These are phyloP conservation scores for Paradoxurus hermaphroditus DNA, from an alignment of 2,113 vertebrate species.

Conservation along the genomic window DNA sequence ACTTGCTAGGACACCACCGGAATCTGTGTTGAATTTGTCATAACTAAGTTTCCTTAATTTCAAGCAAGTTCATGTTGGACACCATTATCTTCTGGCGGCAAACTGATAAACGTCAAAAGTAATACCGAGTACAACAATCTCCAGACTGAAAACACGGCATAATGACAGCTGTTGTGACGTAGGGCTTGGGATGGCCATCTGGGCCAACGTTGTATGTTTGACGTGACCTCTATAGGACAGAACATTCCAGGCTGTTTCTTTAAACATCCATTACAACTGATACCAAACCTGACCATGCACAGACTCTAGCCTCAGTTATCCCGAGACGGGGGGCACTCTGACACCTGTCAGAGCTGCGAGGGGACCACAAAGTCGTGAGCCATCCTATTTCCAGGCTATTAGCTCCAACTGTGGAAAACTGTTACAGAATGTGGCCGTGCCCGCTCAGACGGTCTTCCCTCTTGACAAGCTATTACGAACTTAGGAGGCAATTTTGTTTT, in stretches of 20 bases:
- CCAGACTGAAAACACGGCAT: no score
- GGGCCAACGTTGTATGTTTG: not conserved
- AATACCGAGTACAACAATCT: not conserved
- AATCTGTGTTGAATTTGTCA: not conserved
- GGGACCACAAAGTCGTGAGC: not conserved
- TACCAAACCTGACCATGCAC: not conserved
- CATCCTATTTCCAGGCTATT: not conserved
- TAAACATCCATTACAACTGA: conserved; percentile 22
- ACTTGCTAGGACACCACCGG: not conserved
- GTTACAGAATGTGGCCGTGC: not conserved
- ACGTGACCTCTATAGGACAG: not conserved
- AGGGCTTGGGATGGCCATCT: not conserved
- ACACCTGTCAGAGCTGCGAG: not conserved
- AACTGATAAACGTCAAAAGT: not conserved
- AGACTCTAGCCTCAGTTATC: not conserved
- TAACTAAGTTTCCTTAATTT: not conserved
- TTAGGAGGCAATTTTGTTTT: not conserved
- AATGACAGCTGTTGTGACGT: not conserved
- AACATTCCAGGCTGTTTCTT: not conserved
- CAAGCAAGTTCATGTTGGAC: not conserved
- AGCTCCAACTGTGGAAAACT: not conserved
- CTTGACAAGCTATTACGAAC: not conserved
- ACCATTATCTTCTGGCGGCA: not conserved
- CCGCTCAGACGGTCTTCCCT: not conserved
- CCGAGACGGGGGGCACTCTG: not conserved